phyloP scores from a whole-genome alignment of 2,888 invertebrate genomes.

The Lasioglossum villosulum region DNA sequence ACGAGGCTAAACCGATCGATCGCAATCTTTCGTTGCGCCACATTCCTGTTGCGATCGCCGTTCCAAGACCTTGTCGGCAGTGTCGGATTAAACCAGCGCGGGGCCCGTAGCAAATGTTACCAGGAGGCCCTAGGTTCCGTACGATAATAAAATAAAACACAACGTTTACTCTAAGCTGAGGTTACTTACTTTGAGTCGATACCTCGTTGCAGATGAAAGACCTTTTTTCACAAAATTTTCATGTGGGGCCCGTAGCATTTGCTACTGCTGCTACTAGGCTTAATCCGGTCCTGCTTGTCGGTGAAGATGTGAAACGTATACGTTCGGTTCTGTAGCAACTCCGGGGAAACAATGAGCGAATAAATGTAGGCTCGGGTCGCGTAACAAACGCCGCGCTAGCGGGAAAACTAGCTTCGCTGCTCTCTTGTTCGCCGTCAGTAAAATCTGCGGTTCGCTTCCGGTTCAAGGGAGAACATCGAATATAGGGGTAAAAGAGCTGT shows the following conservation, averaged over 20 bases:
- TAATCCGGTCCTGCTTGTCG: no score
- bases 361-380: conserved; percentile 76
- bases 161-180: no score
- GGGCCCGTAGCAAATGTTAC: no score
- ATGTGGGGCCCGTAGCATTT: no score
- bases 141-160: no score
- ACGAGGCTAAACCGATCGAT: background rate
- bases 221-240: no score
- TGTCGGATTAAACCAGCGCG: no score
- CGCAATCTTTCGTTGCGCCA: background rate
- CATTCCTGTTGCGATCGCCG: conserved; percentile 10
- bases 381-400: conserved; percentile 56
- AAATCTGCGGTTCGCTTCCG: conserved; percentile 38
- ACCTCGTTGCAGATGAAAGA: no score
- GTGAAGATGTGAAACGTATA: conserved; percentile 27
- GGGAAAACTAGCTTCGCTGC: conserved; percentile 15
- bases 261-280: no score
- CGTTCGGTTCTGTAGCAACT: conserved; percentile 34
- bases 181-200: no score
- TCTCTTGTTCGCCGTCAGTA: conserved; percentile 13
- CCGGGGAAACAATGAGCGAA: conserved; percentile 65
- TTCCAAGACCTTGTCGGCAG: conserved; percentile 46
- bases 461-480: conserved; percentile 74
- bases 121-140: no score
- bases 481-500: conserved; percentile 66